A percentile compares a stretch with the other conserved stretches of the same genome.
These are phyloP conservation scores for Cheilosia scutellata DNA, from an alignment of 2,888 invertebrate species.

Conservation along the genomic window DNA sequence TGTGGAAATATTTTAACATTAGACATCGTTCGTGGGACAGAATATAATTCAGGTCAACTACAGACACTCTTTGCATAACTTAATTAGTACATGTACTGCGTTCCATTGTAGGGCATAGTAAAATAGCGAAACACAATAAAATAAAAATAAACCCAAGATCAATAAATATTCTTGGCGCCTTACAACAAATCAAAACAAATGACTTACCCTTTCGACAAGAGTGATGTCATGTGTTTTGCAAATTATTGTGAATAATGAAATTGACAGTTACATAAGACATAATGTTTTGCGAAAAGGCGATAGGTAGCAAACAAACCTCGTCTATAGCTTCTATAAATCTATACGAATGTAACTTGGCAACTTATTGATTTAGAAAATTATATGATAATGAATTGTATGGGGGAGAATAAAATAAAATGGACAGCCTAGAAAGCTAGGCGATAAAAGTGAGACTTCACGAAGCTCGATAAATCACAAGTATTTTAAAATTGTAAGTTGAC, in stretches of 20 bases:
- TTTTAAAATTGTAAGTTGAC: too few relatives aligned
- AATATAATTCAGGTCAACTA: slow-evolving; percentile 35
- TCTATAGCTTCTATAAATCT: background rate
- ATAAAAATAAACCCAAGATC: background rate
- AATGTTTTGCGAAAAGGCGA: background rate
- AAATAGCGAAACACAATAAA: background rate
- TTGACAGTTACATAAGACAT: slow-evolving; percentile 1
- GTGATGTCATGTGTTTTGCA: slow-evolving; percentile 25
- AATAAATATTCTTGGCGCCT: slow-evolving; percentile 28
- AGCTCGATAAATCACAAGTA: too few relatives aligned
- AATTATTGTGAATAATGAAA: slow-evolving; percentile 5
- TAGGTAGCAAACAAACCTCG: background rate
- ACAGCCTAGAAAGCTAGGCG: too few relatives aligned
- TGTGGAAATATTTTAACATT: slow-evolving; percentile 4
- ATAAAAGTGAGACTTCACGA: too few relatives aligned
- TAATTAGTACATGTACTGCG: slow-evolving; percentile 1
- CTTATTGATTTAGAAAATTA: slow-evolving; percentile 8
- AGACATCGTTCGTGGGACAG: background rate
- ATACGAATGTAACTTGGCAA: background rate
- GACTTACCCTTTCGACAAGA: slow-evolving; percentile 9
- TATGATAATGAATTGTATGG: background rate
- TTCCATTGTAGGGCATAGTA: too few relatives aligned
- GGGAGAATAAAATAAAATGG: too few relatives aligned
- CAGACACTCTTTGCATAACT: slow-evolving; percentile 3
- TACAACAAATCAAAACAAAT: slow-evolving; percentile 22